Base-by-base conservation (phyloP, 2,113 vertebrate species). In the Chionomys nivalis region DNA sequence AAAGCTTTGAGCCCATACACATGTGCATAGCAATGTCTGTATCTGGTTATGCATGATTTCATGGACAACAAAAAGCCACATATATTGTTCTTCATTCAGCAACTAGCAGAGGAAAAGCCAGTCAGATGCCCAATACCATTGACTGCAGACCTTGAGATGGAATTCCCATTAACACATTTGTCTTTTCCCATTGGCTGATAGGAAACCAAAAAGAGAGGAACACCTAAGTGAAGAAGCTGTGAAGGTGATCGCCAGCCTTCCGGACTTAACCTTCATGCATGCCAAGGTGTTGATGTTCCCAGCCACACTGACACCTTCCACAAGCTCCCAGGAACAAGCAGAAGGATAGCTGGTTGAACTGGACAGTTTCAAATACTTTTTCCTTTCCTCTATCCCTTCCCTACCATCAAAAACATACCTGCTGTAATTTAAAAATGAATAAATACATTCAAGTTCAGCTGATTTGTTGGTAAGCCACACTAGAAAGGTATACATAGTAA, bases 251-350 rank as follows among this genome's bases (percentile, higher is more conserved):
- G 97, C 98, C 97, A 98, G 98, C 98, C 99, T 99, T 95, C 99
- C 99, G 4, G 98, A 99, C 97, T 98, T 99, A 26, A 99, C 99
- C 91, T 99, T 99, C 99, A 99, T 99, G 99, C 99, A 98, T 97
- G 99, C 99, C 98, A 99, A 99, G 98, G 99, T 99, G 98, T 98
- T 99, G 98, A 99, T 99, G 99, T 99, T 99, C 97, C 99, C 99
- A 68, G 98, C 99, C 96, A 98, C 99, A 2, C 98, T 99, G 92
- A 99, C 99, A 81, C 99, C 99, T 94, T 99, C 99, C 94, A 94
- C 98, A 90, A 98, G 98, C 98, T 98, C 98, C 97, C 98, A 98
- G 91, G 98, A 98, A 94, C 98, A 98, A 95, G 97, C 98, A 96
- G 98, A 99, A 97, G 98, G 98, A 93, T 52, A 95, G 96, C 94